Conservation (phyloP, 2,113 vertebrate genomes). For the Thunnus maccoyii region DNA sequence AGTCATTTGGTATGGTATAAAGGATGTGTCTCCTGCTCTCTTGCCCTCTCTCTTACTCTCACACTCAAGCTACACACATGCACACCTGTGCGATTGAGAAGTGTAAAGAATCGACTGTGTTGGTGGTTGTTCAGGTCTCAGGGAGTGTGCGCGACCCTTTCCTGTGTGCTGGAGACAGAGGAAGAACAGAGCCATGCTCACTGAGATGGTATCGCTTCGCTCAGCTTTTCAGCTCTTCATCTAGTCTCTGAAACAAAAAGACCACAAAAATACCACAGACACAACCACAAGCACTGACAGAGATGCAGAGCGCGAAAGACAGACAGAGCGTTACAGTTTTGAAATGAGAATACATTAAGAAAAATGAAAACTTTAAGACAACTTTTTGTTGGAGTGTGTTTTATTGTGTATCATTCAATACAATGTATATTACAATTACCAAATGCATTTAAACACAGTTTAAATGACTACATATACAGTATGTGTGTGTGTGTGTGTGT, state of each 20-base stretch:
- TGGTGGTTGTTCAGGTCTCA: conserved; percentile 64
- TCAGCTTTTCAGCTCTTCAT: conserved; percentile 78
- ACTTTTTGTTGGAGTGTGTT: background rate
- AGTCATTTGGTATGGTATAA: conserved; percentile 11
- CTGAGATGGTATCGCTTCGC: conserved; percentile 71
- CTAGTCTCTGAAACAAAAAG: conserved; percentile 81
- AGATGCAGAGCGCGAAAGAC: conserved; percentile 17
- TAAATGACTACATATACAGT: background rate
- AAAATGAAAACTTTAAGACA: background rate
- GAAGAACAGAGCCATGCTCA: conserved; percentile 38
- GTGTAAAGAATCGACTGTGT: conserved; percentile 54
- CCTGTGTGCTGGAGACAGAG: conserved; percentile 76
- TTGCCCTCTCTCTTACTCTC: background rate
- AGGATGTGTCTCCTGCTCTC: background rate
- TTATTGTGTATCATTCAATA: conserved; percentile 1
- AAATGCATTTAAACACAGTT: background rate
- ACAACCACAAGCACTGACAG: conserved; percentile 75
- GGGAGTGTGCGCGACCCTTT: conserved; percentile 67
- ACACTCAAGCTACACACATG: background rate
- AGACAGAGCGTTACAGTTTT: background rate
- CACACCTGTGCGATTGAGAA: conserved; percentile 61
- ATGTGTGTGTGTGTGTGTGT: background rate
- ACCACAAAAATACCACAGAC: conserved; percentile 84
- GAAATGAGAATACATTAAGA: conserved; percentile 25
- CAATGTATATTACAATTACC: background rate